Evolutionary conservation across 2,888 invertebrate genomes (phyloP), one percentile per base, ranked within the genome.

Genomic region (Rhingia rostrata): DNA sequence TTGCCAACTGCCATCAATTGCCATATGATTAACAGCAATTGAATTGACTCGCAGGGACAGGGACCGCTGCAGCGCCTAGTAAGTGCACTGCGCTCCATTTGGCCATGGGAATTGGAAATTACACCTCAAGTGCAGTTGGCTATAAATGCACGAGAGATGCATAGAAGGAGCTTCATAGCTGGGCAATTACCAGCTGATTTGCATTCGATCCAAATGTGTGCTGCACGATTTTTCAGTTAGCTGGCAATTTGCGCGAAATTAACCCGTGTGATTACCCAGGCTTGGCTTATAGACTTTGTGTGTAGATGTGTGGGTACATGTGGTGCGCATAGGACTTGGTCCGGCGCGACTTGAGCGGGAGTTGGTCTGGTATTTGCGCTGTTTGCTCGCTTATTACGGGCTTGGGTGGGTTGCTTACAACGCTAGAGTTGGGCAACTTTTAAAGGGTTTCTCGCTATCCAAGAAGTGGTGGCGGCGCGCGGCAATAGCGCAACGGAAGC

Each of bases 1-100:
- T 84, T 84, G 84, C 84, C 69, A 84, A 84, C 84, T 84, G 84
- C 84, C 74, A 80, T 84, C 84, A 84, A 84, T 84, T 84, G 84
- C 80, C 84, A 72, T 84, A 84, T 84, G 84, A 84, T 84, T 84
- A 84, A 84, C 80, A 84, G 80, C 84, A 84, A 84, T 84, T 84
- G 84, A 84, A 84, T 79, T 84, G 84, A 84, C 74, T 84, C 41
- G 74, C 84, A 80, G 80, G 74, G 84, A 80, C 84, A 80, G 74
- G 70, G 70, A 74, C 43, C 70, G 73, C 61, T 69, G 84, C 43
- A 67, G 54, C 54, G 72, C 73, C 67, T 63, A 64, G 61, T 63
- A 60, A 63, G 54, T 63, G 54, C 41, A 66, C 54, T 30, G 49
- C 41, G 58, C 41, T 43, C 74, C 84, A 80, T 80, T 84, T 80